Evolutionary conservation across 2,113 vertebrate genomes (phyloP), one percentile per base, ranked within the genome.

Genomic region (Puntigrus tetrazona): DNA sequence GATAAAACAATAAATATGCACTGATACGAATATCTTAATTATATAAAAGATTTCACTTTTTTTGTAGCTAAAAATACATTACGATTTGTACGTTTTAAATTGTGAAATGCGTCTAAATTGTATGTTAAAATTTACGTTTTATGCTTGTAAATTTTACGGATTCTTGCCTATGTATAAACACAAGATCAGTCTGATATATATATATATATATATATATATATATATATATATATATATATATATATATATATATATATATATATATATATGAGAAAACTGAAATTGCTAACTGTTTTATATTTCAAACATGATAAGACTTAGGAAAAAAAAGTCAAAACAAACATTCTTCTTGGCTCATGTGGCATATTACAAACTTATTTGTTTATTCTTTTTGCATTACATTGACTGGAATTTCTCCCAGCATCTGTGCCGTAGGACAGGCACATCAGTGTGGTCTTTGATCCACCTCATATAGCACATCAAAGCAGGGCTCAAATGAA

Each of bases 391-490:
- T 57, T 74, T 4, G n/a, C 76, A 67, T 67, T 80, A 65, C 45
- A 57, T 16, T 29, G 86, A 74, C 81, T 86, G 61, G 65, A 80
- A 45, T 31, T 80, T 85, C 77, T 86, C 38, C 69, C 45, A 80
- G 34, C 78, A 73, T 83, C 65, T 36, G 52, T 65, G 73, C 76
- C 63, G 18, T 52, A 80, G 81, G 81, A 87, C 86, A 78, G 87
- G 52, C 81, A 38, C 86, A 89, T 89, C 85, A 85, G 88, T 89
- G 87, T 84, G 63, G 76, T 86, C 89, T 91, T 92, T 91, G 89
- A 91, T 89, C 89, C 89, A 84, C 47, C 61, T 88, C 78, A 78
- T 92, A 89, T 88, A 89, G 50, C 70, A 89, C 86, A 89, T 92
- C 89, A 91, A 92, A 91, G 89, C 41, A 81, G 34, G 84, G 65